Evolutionary conservation across 2,797 vertebrate genomes (phyloP).

Genomic region (Pygocentrus nattereri): DNA sequence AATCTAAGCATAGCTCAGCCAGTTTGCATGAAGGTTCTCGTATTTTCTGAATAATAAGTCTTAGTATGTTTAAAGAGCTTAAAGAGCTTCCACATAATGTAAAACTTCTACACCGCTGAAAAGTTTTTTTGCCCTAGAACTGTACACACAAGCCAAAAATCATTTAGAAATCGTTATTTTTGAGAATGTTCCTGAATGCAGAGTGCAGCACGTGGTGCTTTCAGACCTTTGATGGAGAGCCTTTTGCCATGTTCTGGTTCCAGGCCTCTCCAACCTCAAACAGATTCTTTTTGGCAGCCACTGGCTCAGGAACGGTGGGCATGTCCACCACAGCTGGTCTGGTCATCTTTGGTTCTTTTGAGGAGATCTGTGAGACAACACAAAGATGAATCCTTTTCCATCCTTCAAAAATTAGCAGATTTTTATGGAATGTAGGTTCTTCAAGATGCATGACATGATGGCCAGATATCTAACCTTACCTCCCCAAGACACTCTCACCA

Average conservation of each 20-base stretch:
- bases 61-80: too few species aligned
- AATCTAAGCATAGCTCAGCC: too few species aligned
- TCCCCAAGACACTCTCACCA: background rate
- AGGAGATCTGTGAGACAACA: constrained; percentile 78
- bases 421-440: background rate
- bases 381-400: background rate
- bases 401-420: background rate
- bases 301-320: constrained; percentile 79
- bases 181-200: background rate
- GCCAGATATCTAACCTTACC: background rate
- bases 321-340: constrained; percentile 82
- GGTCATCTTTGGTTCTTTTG: constrained; percentile 74
- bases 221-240: constrained; percentile 80
- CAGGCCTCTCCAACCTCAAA: constrained; percentile 91
- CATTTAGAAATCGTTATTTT: background rate
- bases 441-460: background rate
- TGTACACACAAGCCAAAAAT: background rate
- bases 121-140: background rate
- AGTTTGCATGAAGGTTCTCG: too few species aligned
- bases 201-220: background rate
- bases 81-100: too few species aligned
- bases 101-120: too few species aligned
- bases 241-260: constrained; percentile 74
- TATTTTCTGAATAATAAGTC: too few species aligned
- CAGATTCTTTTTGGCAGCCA: constrained; percentile 87